Evolutionary conservation across 2,113 vertebrate species (phyloP), one percentile per base, ranked within the genome.

Genomic region (Myotis yumanensis): DNA sequence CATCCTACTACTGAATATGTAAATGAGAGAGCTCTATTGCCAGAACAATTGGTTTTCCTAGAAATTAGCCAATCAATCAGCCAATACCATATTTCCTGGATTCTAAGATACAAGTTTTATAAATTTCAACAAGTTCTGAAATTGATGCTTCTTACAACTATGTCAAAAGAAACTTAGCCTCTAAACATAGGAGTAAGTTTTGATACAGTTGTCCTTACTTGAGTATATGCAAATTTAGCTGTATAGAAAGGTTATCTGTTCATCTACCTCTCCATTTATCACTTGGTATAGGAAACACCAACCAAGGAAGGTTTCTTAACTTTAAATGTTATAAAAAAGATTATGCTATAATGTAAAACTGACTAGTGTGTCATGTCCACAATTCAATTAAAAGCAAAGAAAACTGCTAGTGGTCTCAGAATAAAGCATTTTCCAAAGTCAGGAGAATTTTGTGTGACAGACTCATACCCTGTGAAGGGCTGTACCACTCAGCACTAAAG

Each of bases 71-170:
- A 86, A 79, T 86, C 43, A 89, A 73, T 91, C 62, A 93, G 40
- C 46, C 89, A 97, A 92, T 90, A 93, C 71, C 25, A 0, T 88
- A 96, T 92, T 96, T 95, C 88, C 77, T 85, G 72, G 88, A 96
- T 96, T 96, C 92, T 96, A 95, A 95, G 88, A 95, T 77, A 93
- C 0, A 95, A 59, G 73, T 84, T 89, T 87, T 52, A 91, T 14
- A 86, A 88, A 91, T 64, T 80, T 91, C 72, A 91, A 66, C 72
- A 93, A 93, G 72, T 94, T 97, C 59, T 96, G 20, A 93, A 90
- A 90, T 2, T 30, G 85, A 88, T 9, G 9, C 16, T 86, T 86
- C 14, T 94, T 88, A 76, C 0, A 79, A 86, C 48, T 91, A 75
- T 57, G 14, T 79, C 68, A 89, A 62, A 69, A 92, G 81, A 93